A percentile compares a stretch with the other conserved stretches of the same genome.
Evolutionary conservation across 2,113 vertebrate species (phyloP).

Genomic region (Heloderma charlesbogerti): DNA sequence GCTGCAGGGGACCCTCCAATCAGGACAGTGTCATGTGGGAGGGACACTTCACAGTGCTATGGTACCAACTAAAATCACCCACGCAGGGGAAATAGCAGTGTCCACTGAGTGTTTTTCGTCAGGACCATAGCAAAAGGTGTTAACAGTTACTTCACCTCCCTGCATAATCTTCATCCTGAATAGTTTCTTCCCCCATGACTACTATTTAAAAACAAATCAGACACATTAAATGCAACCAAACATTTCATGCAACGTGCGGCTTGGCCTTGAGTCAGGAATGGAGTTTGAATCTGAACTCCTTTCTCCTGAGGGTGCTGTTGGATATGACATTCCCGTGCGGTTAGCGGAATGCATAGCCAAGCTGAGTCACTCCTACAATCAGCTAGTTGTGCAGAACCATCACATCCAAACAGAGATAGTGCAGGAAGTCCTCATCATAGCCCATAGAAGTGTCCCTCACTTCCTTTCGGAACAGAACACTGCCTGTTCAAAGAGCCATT

Average conservation of each 20-base stretch:
- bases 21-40: too few species aligned
- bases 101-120: not conserved
- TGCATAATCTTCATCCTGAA: too few species aligned
- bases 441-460: not conserved
- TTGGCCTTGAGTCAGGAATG: not conserved
- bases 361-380: not conserved
- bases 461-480: not conserved
- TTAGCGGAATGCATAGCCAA: not conserved
- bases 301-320: not conserved
- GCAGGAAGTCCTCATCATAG: too few species aligned
- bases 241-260: too few species aligned
- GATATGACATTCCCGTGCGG: not conserved
- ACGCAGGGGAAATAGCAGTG: not conserved
- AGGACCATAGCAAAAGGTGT: not conserved
- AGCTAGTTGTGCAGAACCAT: not conserved
- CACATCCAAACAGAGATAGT: too few species aligned
- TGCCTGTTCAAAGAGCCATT: not conserved
- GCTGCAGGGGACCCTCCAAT: not conserved
- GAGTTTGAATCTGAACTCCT: not conserved
- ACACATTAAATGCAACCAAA: not conserved
- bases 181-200: not conserved
- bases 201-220: not conserved
- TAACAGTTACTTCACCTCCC: too few species aligned
- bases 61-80: not conserved
- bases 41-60: not conserved